Evolutionary conservation across 2,888 invertebrate genomes (phyloP).

Genomic region (Gnatocerus cornutus): DNA sequence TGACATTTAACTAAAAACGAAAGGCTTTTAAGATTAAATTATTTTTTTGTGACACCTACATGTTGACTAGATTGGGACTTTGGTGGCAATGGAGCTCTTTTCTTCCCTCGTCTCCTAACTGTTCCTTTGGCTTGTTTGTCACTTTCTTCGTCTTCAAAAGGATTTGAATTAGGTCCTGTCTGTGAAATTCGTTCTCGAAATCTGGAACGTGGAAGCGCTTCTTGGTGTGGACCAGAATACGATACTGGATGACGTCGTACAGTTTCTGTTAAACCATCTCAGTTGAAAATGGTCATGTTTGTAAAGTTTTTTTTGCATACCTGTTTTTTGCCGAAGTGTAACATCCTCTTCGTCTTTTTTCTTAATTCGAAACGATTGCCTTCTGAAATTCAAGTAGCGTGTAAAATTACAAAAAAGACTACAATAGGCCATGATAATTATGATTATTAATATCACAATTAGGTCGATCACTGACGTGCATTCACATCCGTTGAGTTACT

Average conservation of each 20-base stretch:
- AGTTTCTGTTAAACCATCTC: not conserved
- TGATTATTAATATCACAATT: slow-evolving; percentile 7
- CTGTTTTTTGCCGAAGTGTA: slow-evolving; percentile 42
- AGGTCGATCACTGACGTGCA: slow-evolving; percentile 9
- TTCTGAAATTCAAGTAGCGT: slow-evolving; percentile 36
- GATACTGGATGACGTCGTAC: slow-evolving; percentile 26
- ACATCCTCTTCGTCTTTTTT: slow-evolving; percentile 48
- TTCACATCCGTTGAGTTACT: slow-evolving; percentile 22
- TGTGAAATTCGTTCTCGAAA: slow-evolving; percentile 51
- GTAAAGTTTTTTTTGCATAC: slow-evolving; percentile 6
- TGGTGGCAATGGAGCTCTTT: slow-evolving; percentile 58
- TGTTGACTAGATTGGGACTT: slow-evolving; percentile 49
- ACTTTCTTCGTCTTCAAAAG: slow-evolving; percentile 50
- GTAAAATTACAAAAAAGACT: not conserved
- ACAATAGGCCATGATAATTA: slow-evolving; percentile 1
- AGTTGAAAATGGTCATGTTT: not conserved
- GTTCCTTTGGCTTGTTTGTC: slow-evolving; percentile 12
- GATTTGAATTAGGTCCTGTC: slow-evolving; percentile 47
- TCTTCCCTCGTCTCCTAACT: slow-evolving; percentile 52
- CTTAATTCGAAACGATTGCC: slow-evolving; percentile 50
- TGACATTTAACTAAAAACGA: slow-evolving; percentile 45
- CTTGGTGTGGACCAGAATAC: slow-evolving; percentile 9
- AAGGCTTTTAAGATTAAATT: not conserved
- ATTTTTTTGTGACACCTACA: slow-evolving; percentile 17
- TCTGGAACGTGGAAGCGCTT: slow-evolving; percentile 50